phyloP scores from a whole-genome alignment of 2,113 vertebrate species.

The Sinocyclocheilus grahami region DNA sequence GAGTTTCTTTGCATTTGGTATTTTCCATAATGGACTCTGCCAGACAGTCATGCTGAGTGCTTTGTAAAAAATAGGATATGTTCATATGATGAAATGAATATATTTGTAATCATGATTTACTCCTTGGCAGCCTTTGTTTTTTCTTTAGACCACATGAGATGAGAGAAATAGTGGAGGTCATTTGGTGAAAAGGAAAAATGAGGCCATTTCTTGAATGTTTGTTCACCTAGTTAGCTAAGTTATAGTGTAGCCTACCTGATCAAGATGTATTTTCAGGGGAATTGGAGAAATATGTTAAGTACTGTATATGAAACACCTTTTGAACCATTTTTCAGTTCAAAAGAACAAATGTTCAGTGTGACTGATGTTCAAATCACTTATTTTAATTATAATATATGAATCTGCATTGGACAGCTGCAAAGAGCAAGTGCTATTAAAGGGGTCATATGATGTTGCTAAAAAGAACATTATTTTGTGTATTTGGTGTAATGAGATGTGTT shows the following conservation, averaged over 20 bases:
- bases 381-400: background rate
- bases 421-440: background rate
- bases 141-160: background rate
- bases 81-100: background rate
- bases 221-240: conserved; percentile 75
- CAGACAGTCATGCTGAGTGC: background rate
- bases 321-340: background rate
- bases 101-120: conserved; percentile 29
- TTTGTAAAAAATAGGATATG: background rate
- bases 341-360: background rate
- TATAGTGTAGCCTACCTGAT: conserved; percentile 48
- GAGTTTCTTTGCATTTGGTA: background rate
- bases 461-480: too few species aligned
- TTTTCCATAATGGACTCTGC: conserved; percentile 12
- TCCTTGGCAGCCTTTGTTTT: background rate
- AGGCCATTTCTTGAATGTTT: conserved; percentile 78
- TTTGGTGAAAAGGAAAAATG: conserved; percentile 66
- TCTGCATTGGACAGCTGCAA: conserved; percentile 4
- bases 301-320: background rate
- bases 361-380: background rate
- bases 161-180: conserved; percentile 30
- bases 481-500: too few species aligned
- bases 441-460: too few species aligned
- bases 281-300: conserved; percentile 4
- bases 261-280: background rate